Evolutionary conservation across 2,888 invertebrate genomes (phyloP).

Genomic region (Synanthedon andrenaeformis): DNA sequence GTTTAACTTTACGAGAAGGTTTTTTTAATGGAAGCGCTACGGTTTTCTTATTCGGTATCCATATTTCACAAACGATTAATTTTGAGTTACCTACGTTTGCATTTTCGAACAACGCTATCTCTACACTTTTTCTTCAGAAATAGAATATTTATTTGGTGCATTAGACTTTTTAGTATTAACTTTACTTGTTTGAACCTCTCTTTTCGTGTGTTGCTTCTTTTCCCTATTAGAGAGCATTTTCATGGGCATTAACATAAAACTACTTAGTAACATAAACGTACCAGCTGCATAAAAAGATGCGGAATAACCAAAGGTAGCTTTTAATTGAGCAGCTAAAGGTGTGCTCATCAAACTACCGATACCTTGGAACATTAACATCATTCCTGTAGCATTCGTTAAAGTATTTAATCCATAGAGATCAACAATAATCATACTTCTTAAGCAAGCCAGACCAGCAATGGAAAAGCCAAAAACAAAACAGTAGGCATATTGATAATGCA

Average conservation of each 20-base stretch:
- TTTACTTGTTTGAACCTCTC: background rate
- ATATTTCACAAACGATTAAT: too few relatives aligned
- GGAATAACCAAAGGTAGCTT: constrained; percentile 32
- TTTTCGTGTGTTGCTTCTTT: constrained; percentile 7
- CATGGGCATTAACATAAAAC: constrained; percentile 31
- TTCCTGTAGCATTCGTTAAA: constrained; percentile 54
- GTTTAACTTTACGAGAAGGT: too few relatives aligned
- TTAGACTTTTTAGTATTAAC: background rate
- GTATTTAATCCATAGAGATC: constrained; percentile 50
- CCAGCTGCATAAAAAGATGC: constrained; percentile 45
- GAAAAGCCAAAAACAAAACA: constrained; percentile 43
- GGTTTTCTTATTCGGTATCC: too few relatives aligned
- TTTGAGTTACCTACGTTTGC: too few relatives aligned
- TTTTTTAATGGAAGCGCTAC: too few relatives aligned
- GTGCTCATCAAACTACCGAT: constrained; percentile 48
- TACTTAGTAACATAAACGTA: constrained; percentile 33
- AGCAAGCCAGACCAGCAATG: constrained; percentile 30
- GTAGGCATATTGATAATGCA: constrained; percentile 44
- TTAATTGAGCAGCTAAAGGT: constrained; percentile 40
- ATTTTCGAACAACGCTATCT: too few relatives aligned
- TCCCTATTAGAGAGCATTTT: constrained; percentile 19
- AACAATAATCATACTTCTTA: constrained; percentile 47
- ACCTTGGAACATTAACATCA: constrained; percentile 51
- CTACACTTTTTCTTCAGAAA: too few relatives aligned
- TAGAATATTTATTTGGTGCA: too few relatives aligned